Evolutionary conservation across 1,140 invertebrate species (phyloP).

Genomic region (Whitmania pigra): DNA sequence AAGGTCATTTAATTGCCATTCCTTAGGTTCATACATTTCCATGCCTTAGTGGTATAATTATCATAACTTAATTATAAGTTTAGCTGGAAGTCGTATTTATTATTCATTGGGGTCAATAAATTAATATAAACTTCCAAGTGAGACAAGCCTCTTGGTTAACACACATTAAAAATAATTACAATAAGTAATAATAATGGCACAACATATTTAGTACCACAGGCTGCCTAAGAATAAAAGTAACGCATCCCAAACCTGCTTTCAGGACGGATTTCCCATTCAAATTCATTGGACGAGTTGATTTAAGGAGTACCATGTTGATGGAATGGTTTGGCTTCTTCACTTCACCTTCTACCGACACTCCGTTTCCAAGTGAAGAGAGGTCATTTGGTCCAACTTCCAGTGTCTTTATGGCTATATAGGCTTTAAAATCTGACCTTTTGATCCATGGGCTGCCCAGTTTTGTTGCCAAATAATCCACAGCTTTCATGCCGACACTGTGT

Average conservation of each 20-base stretch:
- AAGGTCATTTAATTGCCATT: neutral
- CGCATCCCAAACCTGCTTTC: neutral
- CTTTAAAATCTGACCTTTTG: neutral
- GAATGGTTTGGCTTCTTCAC: too few relatives aligned
- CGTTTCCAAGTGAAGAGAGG: neutral
- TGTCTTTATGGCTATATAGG: neutral
- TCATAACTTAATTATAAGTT: neutral
- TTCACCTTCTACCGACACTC: neutral
- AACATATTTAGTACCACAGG: too few relatives aligned
- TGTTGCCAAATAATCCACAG: neutral
- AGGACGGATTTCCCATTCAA: neutral
- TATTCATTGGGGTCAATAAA: neutral
- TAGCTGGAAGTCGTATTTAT: neutral
- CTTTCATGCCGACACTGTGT: conserved; percentile 9
- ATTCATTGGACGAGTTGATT: neutral
- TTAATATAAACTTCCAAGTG: neutral
- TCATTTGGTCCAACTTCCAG: neutral
- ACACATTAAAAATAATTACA: too few relatives aligned
- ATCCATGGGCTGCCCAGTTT: neutral
- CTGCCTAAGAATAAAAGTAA: neutral
- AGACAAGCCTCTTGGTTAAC: neutral
- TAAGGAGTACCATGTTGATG: neutral
- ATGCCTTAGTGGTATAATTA: too few relatives aligned
- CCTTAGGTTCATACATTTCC: neutral
- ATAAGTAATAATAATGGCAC: too few relatives aligned